phyloP scores from a whole-genome alignment of 2,113 vertebrate species.

The Ailuropoda melanoleuca region DNA sequence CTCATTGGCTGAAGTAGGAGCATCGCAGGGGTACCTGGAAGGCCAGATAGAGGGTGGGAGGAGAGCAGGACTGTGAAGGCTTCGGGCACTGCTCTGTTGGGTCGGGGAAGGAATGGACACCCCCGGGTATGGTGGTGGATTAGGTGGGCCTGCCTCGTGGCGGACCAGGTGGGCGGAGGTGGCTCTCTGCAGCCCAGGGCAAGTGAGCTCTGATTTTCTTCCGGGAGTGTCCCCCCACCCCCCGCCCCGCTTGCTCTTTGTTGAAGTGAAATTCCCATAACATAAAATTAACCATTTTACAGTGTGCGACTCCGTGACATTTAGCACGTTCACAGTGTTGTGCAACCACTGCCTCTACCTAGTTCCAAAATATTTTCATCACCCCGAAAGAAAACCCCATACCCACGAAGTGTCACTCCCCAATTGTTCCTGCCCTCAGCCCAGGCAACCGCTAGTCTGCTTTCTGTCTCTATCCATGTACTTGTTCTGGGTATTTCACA shows the following conservation, averaged over 20 bases:
- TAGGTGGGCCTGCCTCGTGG: neutral
- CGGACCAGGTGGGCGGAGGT: neutral
- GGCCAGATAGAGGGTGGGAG: neutral
- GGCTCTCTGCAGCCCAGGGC: neutral
- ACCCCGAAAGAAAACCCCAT: neutral
- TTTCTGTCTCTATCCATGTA: neutral
- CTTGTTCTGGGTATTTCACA: neutral
- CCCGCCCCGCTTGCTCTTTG: neutral
- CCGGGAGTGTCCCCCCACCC: neutral
- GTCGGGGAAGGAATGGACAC: neutral
- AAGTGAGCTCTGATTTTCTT: neutral
- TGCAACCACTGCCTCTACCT: neutral
- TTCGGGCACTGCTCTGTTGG: too few species aligned
- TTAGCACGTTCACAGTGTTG: neutral
- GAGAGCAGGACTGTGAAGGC: neutral
- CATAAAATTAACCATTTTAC: neutral
- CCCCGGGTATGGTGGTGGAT: neutral
- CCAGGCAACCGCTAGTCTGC: neutral
- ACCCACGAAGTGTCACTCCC: neutral
- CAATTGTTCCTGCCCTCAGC: neutral
- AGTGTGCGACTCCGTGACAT: neutral
- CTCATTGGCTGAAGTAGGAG: neutral
- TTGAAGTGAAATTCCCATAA: neutral
- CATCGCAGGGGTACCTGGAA: too few species aligned
- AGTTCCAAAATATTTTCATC: neutral